Evolutionary conservation across 2,113 vertebrate species (phyloP).

Genomic region (Geococcyx californianus): DNA sequence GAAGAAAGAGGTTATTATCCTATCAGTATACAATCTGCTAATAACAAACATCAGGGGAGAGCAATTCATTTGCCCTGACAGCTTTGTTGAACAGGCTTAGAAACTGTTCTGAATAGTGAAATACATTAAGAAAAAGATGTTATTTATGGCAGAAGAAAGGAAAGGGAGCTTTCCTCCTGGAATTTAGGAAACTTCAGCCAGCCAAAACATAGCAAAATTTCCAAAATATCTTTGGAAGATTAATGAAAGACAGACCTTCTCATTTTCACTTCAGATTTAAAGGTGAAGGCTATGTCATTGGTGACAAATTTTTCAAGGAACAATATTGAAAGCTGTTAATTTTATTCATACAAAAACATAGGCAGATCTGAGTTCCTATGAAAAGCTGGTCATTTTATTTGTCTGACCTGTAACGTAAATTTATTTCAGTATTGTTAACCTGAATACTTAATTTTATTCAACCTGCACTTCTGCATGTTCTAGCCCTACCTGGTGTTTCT

Average conservation of each 20-base stretch:
- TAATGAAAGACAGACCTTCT: slow-evolving; percentile 37
- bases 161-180: slow-evolving; percentile 50
- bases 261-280: slow-evolving; percentile 17
- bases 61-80: slow-evolving; percentile 73
- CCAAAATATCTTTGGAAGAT: slow-evolving; percentile 35
- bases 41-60: slow-evolving; percentile 76
- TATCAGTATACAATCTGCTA: slow-evolving; percentile 74
- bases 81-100: slow-evolving; percentile 60
- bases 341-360: background rate
- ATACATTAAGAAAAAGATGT: slow-evolving; percentile 51
- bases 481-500: background rate
- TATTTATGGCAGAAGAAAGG: slow-evolving; percentile 61
- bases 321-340: background rate
- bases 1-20: slow-evolving; percentile 68
- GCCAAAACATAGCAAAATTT: slow-evolving; percentile 40
- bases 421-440: background rate
- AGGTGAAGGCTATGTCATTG: background rate
- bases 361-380: background rate
- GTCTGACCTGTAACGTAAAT: background rate
- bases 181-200: slow-evolving; percentile 50
- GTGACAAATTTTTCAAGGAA: background rate
- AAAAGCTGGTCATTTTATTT: background rate
- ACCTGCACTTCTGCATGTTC: background rate
- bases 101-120: slow-evolving; percentile 56
- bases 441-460: background rate